A percentile compares a stretch with the other conserved stretches of the same genome.
Conservation (phyloP, 2,888 invertebrate species). For the Drosophila multiciliata region DNA sequence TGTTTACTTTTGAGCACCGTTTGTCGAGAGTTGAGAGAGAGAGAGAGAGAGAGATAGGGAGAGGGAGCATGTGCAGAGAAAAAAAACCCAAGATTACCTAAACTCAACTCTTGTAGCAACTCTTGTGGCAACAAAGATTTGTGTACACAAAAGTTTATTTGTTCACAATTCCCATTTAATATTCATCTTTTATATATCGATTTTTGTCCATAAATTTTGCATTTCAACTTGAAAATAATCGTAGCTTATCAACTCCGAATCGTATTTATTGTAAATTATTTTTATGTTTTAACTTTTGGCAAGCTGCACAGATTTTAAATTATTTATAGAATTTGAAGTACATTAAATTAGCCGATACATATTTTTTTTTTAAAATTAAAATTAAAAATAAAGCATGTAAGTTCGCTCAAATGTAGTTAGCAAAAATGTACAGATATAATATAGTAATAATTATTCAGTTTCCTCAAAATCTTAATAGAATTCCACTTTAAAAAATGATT, state of each 20-base stretch:
- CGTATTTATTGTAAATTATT: neutral
- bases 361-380: too few species aligned
- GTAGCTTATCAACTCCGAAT: neutral
- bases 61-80: neutral
- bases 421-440: too few species aligned
- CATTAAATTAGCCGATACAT: neutral
- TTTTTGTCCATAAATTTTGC: neutral
- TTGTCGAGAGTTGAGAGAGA: neutral
- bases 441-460: too few species aligned
- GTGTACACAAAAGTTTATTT: neutral
- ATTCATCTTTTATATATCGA: neutral
- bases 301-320: neutral
- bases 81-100: neutral
- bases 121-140: neutral
- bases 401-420: too few species aligned
- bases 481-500: neutral
- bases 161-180: neutral
- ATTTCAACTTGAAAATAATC: neutral
- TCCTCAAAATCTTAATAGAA: neutral
- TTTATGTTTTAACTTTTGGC: neutral
- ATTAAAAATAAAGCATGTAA: neutral
- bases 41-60: neutral
- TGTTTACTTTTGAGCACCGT: slow-evolving; percentile 51
- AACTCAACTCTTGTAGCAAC: neutral
- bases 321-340: neutral